These are phyloP conservation scores for Onychostruthus taczanowskii DNA, from an alignment of 2,113 vertebrate genomes.

Conservation along the genomic window DNA sequence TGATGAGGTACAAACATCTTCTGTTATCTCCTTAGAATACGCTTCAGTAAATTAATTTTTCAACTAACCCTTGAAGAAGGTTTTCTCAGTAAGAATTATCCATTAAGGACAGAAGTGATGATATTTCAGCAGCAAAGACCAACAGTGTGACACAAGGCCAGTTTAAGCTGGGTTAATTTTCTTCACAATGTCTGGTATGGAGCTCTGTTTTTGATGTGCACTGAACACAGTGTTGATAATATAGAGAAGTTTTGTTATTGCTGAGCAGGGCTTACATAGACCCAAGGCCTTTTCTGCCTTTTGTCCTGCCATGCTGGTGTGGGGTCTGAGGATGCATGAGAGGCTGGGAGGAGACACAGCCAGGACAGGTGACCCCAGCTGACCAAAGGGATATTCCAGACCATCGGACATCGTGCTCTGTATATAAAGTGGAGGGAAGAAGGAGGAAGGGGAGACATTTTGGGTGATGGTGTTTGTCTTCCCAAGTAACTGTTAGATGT, in stretches of 20 bases:
- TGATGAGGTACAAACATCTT: neutral
- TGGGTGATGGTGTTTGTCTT: neutral
- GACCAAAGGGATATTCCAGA: neutral
- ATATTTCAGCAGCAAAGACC: neutral
- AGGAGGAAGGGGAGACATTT: neutral
- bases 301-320: accelerated
- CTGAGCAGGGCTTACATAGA: neutral
- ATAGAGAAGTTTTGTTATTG: neutral
- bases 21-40: neutral
- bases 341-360: neutral
- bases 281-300: neutral
- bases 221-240: neutral
- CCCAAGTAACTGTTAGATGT: too few species aligned
- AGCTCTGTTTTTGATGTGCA: neutral
- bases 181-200: neutral
- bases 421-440: neutral
- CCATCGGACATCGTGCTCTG: neutral
- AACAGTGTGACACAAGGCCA: neutral
- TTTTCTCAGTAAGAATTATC: neutral
- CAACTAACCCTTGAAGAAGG: neutral
- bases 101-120: neutral
- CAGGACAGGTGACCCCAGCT: neutral
- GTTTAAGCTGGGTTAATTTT: neutral
- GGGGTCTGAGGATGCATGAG: neutral
- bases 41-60: neutral